Evolutionary conservation across 2,797 vertebrate genomes (phyloP).

Genomic region (Chromobotia macracanthus): DNA sequence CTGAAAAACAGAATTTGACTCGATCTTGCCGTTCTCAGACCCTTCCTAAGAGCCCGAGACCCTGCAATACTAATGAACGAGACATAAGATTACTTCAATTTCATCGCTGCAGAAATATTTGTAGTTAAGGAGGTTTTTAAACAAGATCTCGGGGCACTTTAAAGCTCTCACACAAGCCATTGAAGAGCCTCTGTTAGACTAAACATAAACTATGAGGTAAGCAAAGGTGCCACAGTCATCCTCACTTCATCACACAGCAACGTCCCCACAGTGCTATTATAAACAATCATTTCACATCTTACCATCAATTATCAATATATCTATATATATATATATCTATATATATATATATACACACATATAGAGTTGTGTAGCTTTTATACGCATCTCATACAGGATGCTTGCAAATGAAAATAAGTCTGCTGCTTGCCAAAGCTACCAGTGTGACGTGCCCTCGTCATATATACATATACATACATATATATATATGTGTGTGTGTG

Average conservation of each 20-base stretch:
- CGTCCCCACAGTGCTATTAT: slow-evolving; percentile 6
- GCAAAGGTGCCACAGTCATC: slow-evolving; percentile 1
- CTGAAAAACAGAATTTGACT: not conserved
- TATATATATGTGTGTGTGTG: no score
- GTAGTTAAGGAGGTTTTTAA: no score
- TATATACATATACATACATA: not conserved
- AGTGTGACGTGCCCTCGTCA: not conserved
- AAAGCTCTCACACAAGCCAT: slow-evolving; percentile 4
- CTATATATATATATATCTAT: no score
- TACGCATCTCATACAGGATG: no score
- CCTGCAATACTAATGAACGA: not conserved
- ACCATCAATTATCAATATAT: no score
- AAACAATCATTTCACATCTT: no score
- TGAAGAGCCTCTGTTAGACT: slow-evolving; percentile 22
- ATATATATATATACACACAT: no score
- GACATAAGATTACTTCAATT: not conserved
- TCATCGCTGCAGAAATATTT: no score
- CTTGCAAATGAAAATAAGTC: no score
- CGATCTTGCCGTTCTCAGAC: not conserved
- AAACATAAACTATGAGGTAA: slow-evolving; percentile 36
- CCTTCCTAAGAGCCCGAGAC: not conserved
- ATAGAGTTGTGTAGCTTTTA: no score
- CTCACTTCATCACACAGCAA: slow-evolving; percentile 14
- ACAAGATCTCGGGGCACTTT: not conserved
- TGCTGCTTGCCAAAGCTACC: not conserved